phyloP scores from a whole-genome alignment of 2,113 vertebrate genomes.

The Rana temporaria region DNA sequence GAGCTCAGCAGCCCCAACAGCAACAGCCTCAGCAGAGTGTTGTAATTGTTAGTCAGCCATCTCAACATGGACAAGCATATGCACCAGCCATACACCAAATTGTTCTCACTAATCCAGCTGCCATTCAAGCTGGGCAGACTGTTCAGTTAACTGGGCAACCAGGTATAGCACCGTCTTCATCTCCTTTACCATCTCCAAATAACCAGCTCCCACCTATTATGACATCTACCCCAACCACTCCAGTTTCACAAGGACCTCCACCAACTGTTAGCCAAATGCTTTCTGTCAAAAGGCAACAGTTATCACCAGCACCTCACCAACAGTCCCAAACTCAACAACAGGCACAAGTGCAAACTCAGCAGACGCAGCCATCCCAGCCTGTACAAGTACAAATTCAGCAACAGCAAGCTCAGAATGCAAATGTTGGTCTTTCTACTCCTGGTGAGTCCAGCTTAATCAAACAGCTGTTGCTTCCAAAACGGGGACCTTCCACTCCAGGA shows the following conservation, averaged over 20 bases:
- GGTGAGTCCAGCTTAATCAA: slow-evolving; percentile 98
- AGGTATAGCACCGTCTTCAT: slow-evolving; percentile 80
- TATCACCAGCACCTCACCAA: slow-evolving; percentile 75
- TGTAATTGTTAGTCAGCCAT: slow-evolving; percentile 89
- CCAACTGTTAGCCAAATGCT: slow-evolving; percentile 92
- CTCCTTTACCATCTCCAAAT: slow-evolving; percentile 76
- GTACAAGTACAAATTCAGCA: slow-evolving; percentile 73
- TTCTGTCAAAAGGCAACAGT: slow-evolving; percentile 87
- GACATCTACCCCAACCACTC: slow-evolving; percentile 75
- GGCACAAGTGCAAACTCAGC: slow-evolving; percentile 74
- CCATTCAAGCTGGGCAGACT: slow-evolving; percentile 82
- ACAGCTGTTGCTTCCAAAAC: slow-evolving; percentile 97
- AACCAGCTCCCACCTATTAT: slow-evolving; percentile 78
- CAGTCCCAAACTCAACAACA: slow-evolving; percentile 74
- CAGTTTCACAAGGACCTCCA: slow-evolving; percentile 85
- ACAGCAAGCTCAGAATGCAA: slow-evolving; percentile 74
- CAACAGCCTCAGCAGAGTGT: slow-evolving; percentile 83
- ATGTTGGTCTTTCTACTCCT: slow-evolving; percentile 83
- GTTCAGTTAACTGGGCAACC: slow-evolving; percentile 90
- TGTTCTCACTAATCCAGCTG: slow-evolving; percentile 90
- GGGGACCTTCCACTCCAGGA: slow-evolving; percentile 94
- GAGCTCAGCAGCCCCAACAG: slow-evolving; percentile 74
- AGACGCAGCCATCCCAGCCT: slow-evolving; percentile 78
- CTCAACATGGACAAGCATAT: slow-evolving; percentile 88
- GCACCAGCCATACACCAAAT: slow-evolving; percentile 97